Conservation (phyloP, 2,888 invertebrate genomes). For the Drosophila nr. medialis region DNA sequence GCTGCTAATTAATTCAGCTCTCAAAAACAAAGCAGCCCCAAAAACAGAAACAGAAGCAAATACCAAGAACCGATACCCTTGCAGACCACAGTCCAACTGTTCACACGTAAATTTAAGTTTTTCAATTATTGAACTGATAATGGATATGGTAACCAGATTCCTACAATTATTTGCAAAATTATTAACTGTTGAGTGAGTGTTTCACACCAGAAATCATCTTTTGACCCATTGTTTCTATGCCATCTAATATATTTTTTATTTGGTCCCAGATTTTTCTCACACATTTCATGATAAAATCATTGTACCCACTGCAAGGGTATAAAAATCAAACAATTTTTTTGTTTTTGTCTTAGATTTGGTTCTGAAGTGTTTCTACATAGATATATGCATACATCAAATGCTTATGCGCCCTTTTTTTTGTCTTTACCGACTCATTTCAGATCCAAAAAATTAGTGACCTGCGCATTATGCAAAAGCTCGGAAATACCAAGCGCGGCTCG, state of each 20-base stretch:
- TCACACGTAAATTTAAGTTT: background rate
- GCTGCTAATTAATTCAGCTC: conserved; percentile 56
- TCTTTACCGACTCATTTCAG: conserved; percentile 42
- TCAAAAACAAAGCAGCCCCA: conserved; percentile 44
- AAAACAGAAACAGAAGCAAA: conserved; percentile 10
- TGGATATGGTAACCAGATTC: background rate
- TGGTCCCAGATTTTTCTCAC: background rate
- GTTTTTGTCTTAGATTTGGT: background rate
- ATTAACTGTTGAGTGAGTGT: background rate
- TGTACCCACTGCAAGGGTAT: background rate
- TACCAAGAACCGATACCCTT: background rate
- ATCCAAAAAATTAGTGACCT: conserved; percentile 75
- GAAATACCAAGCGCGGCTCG: conserved; percentile 64
- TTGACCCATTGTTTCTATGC: background rate
- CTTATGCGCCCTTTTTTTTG: conserved; percentile 43
- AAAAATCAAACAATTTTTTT: background rate
- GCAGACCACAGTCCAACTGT: background rate
- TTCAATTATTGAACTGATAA: background rate
- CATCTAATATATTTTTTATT: background rate
- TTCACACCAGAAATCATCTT: background rate
- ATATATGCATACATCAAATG: conserved; percentile 39
- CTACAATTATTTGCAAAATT: background rate
- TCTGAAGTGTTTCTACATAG: conserved; percentile 21
- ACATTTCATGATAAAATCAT: background rate
- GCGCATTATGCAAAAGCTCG: conserved; percentile 61